Percentiles rank a stretch among this genome's conserved stretches.
Conservation (phyloP, 2,113 vertebrate species). For the Plotosus lineatus region DNA sequence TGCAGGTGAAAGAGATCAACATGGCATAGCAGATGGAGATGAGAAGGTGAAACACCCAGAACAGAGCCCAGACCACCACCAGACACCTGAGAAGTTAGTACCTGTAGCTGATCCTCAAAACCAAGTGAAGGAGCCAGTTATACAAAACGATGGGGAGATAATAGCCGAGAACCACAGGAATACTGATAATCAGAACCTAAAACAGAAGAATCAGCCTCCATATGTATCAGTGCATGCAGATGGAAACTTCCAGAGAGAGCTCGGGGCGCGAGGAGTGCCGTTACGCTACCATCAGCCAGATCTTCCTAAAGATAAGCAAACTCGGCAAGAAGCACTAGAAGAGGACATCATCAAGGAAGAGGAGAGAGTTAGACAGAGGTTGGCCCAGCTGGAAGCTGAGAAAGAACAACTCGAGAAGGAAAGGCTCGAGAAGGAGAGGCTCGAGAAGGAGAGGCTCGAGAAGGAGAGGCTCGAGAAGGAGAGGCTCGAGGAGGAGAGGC, state of each 20-base stretch:
- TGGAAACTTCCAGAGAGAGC: slow-evolving; percentile 13
- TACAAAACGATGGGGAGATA: background rate
- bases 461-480: slow-evolving; percentile 46
- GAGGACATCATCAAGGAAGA: slow-evolving; percentile 28
- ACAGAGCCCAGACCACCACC: slow-evolving; percentile 43
- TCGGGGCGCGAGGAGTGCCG: slow-evolving; percentile 24
- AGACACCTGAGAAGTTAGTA: slow-evolving; percentile 47
- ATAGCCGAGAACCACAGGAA: background rate
- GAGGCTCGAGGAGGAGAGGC: slow-evolving; percentile 6
- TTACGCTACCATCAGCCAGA: slow-evolving; percentile 21
- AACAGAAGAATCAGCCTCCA: slow-evolving; percentile 21
- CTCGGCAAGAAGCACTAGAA: slow-evolving; percentile 25
- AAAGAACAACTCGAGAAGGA: slow-evolving; percentile 46
- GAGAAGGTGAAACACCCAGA: slow-evolving; percentile 55
- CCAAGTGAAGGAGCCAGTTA: background rate
- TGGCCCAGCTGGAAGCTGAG: slow-evolving; percentile 44
- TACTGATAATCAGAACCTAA: background rate
- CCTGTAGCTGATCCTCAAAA: background rate
- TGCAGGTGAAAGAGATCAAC: slow-evolving; percentile 53
- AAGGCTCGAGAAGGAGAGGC: background rate
- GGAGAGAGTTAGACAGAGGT: slow-evolving; percentile 49
- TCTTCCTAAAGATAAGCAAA: background rate
- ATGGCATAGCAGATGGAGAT: slow-evolving; percentile 52
- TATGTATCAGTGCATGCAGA: background rate
- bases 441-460: slow-evolving; percentile 48